Percentiles rank a stretch among this genome's conserved stretches.
phyloP scores from a whole-genome alignment of 2,113 vertebrate species.

The Halichoeres trimaculatus region DNA sequence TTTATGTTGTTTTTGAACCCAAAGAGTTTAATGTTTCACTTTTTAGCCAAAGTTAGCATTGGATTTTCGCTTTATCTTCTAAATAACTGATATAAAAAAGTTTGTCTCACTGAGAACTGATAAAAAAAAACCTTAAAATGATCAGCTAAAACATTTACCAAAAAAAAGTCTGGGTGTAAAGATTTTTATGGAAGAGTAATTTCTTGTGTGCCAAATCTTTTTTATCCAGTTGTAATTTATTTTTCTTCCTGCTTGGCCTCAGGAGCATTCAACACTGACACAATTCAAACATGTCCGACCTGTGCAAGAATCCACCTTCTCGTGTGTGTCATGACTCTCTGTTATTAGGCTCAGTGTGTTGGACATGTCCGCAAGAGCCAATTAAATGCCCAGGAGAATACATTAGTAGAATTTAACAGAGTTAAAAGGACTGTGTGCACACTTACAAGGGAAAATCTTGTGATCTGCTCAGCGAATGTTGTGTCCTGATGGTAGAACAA shows the following conservation, averaged over 20 bases:
- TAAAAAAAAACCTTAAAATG: no score
- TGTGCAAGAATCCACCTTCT: constrained; percentile 13
- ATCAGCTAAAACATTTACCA: no score
- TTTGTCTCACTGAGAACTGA: no score
- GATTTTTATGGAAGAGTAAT: background rate
- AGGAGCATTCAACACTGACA: constrained; percentile 14
- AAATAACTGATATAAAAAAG: no score
- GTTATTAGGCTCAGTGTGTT: constrained; percentile 33
- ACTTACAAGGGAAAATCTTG: background rate
- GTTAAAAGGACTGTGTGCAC: constrained; percentile 20
- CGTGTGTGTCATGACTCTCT: constrained; percentile 12
- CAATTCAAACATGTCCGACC: constrained; percentile 50
- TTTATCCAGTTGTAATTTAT: constrained; percentile 5
- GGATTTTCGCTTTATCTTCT: no score
- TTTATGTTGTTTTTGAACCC: no score
- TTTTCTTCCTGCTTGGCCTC: background rate
- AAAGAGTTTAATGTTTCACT: background rate
- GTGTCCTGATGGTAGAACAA: constrained; percentile 15
- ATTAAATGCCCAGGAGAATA: constrained; percentile 49
- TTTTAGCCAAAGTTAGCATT: background rate
- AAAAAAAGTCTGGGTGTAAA: no score
- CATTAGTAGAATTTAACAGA: constrained; percentile 24
- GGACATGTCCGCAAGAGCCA: constrained; percentile 40
- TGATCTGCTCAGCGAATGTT: constrained; percentile 7
- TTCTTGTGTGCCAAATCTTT: background rate